phyloP scores from a whole-genome alignment of 2,888 invertebrate genomes.

The Acronicta leporina region DNA sequence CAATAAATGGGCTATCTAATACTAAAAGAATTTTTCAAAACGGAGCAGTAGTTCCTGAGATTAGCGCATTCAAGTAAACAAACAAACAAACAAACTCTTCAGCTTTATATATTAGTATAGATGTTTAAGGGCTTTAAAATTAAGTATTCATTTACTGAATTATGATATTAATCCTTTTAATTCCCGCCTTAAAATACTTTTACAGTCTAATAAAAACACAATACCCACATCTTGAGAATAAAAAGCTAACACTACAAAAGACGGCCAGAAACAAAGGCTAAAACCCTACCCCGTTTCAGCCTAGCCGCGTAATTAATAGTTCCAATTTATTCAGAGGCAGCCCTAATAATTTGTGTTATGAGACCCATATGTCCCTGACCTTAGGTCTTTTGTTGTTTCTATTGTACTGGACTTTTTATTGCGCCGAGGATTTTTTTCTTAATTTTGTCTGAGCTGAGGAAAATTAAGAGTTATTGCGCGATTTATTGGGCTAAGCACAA shows the following conservation, averaged over 20 bases:
- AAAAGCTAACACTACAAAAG: slow-evolving; percentile 37
- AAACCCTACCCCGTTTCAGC: slow-evolving; percentile 25
- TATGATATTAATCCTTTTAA: no score
- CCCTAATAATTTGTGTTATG: slow-evolving; percentile 40
- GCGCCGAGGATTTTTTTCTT: slow-evolving; percentile 14
- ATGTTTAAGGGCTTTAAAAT: no score
- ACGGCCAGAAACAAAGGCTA: slow-evolving; percentile 17
- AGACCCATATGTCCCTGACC: slow-evolving; percentile 37
- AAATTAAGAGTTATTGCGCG: slow-evolving; percentile 7
- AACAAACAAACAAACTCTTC: no score
- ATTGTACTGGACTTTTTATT: slow-evolving; percentile 21
- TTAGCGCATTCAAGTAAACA: no score
- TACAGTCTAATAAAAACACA: slow-evolving; percentile 7
- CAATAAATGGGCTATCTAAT: no score
- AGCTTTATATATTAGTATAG: no score
- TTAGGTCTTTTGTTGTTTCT: slow-evolving; percentile 24
- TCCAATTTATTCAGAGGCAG: slow-evolving; percentile 45
- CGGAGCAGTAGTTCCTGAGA: no score
- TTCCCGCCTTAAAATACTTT: no score
- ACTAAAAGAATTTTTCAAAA: no score
- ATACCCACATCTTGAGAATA: slow-evolving; percentile 27
- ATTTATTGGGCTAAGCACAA: background rate
- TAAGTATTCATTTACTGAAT: no score
- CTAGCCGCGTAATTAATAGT: slow-evolving; percentile 47
- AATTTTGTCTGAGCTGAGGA: slow-evolving; percentile 12